Evolutionary conservation across 92 coral and sea anemone species (phyloP), one percentile per base, ranked within the genome.

Genomic region (Montipora capitata): DNA sequence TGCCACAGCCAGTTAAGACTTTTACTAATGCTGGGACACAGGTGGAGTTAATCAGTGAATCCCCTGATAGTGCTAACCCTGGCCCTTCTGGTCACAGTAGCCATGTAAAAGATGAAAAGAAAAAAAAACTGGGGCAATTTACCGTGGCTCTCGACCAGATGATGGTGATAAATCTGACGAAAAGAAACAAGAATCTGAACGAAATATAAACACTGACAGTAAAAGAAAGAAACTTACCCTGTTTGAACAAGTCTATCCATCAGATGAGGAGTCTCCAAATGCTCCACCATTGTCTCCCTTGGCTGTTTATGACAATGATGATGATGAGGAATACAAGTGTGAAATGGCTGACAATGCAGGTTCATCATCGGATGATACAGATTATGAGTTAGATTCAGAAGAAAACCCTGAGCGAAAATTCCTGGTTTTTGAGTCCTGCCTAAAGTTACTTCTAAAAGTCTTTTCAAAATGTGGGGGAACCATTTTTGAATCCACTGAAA

Each of bases 261-360:
- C 35, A 27, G 35, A 27, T 27, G 0, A 27, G 35, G 2, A 27
- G 35, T 27, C 35, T 27, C 51, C 74, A 40, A 68, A 68, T 68
- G 74, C 40, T 68, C 74, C 74, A 68, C 74, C 74, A 39, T 68
- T 40, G 13, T 68, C 74, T 68, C 74, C 51, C 13, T 68, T 40
- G 51, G 51, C 49, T 40, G 52, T 48, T 5, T 5, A 48, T 48
- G 52, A 48, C 10, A 9, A 48, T 48, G 52, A 48, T 48, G 52
- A 39, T 13, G 74, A 68, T 68, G 51, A 69, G 17, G 49, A 69
- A 10, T 68, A 68, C 74, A 40, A 39, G 51, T 10, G 44, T 75
- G 67, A 75, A 75, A 76, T 76, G 40, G 51, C 61, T 51, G 81
- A 76, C n/a, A 62, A 76, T 51, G 81, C 66, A 52, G 65, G 51